Evolutionary conservation across 2,888 invertebrate genomes (phyloP).

Genomic region (Lucinisca nassula): DNA sequence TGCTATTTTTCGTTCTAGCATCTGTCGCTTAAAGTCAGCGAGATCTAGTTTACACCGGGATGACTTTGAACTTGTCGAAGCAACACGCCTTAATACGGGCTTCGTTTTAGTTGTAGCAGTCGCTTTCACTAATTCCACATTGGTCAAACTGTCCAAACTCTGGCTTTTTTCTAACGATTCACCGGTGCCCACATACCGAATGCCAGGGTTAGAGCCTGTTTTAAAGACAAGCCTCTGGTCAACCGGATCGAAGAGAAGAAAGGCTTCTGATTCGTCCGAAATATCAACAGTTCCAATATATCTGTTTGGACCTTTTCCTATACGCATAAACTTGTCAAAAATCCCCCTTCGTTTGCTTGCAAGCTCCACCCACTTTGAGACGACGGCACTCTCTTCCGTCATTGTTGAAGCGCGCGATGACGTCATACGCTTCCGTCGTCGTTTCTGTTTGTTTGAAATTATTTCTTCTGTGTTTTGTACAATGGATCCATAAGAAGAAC

Average conservation of each 20-base stretch:
- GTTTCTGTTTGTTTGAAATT: constrained; percentile 19
- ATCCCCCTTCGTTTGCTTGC: constrained; percentile 58
- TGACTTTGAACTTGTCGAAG: constrained; percentile 67
- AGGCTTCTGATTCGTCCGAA: constrained; percentile 69
- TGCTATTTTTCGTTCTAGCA: constrained; percentile 50
- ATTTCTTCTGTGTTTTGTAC: constrained; percentile 25
- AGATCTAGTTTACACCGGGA: constrained; percentile 71
- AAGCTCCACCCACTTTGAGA: constrained; percentile 73
- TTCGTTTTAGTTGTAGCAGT: background rate
- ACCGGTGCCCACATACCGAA: constrained; percentile 49
- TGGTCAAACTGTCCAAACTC: constrained; percentile 64
- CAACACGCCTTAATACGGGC: constrained; percentile 14
- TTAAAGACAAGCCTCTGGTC: constrained; percentile 67
- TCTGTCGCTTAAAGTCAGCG: constrained; percentile 72
- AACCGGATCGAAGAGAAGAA: constrained; percentile 69
- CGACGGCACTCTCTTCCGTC: constrained; percentile 21
- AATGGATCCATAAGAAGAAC: constrained; percentile 56
- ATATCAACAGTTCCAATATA: constrained; percentile 48
- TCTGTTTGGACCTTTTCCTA: constrained; percentile 54
- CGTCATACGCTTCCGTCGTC: constrained; percentile 38
- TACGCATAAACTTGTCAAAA: constrained; percentile 72
- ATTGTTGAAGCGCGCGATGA: constrained; percentile 48
- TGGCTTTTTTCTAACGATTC: constrained; percentile 66
- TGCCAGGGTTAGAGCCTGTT: constrained; percentile 59
- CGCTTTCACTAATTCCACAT: background rate